A percentile compares a stretch with the other conserved stretches of the same genome.
Evolutionary conservation across 2,797 vertebrate species (phyloP).

Genomic region (Vipera ursinii): DNA sequence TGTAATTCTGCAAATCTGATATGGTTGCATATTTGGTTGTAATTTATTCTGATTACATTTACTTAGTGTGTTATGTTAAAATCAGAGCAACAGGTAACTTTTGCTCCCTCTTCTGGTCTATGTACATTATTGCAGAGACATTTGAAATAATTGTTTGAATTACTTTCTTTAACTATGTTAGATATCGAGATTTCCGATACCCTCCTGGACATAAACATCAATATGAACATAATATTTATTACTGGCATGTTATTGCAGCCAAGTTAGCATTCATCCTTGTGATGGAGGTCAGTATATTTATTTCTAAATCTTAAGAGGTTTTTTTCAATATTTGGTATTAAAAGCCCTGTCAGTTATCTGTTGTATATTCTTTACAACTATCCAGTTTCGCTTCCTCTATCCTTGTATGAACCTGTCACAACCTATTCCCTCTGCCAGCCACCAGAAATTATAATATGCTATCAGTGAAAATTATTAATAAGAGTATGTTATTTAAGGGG

Average conservation of each 20-base stretch:
- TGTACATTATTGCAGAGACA: slow-evolving; percentile 42
- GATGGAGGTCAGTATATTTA: slow-evolving; percentile 78
- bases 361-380: neutral
- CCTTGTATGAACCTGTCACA: neutral
- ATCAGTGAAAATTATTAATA: neutral
- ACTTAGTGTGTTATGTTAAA: neutral
- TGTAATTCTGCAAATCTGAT: neutral
- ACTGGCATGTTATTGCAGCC: slow-evolving; percentile 93
- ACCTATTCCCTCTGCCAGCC: neutral
- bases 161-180: slow-evolving; percentile 39
- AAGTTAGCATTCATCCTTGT: slow-evolving; percentile 94
- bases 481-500: neutral
- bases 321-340: neutral
- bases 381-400: neutral
- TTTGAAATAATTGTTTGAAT: neutral
- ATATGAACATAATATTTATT: slow-evolving; percentile 85
- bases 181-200: slow-evolving; percentile 90
- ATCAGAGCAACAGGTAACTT: neutral
- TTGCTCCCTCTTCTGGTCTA: slow-evolving; percentile 63
- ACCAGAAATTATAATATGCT: neutral
- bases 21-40: neutral
- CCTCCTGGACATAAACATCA: slow-evolving; percentile 82
- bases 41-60: accelerated
- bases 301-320: neutral
- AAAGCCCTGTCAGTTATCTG: neutral